phyloP scores from a whole-genome alignment of 2,797 vertebrate species.

The Brachyrhaphis roseni region DNA sequence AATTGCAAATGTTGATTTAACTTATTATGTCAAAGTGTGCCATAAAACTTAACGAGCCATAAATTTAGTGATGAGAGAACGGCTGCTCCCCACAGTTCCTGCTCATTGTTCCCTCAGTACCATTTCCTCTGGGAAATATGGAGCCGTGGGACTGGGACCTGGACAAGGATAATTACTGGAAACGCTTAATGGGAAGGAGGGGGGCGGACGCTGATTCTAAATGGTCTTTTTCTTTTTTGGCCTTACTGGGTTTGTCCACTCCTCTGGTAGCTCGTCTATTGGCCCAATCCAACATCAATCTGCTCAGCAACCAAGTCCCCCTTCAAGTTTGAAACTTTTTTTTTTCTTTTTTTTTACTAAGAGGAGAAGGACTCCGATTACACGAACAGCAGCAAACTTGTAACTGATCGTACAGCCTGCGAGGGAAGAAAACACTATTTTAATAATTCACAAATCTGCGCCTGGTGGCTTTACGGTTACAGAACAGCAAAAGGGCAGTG shows the following conservation, averaged over 20 bases:
- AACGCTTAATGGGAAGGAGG: slow-evolving; percentile 49
- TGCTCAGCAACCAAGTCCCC: slow-evolving; percentile 41
- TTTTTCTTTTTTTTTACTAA: slow-evolving; percentile 51
- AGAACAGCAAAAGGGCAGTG: slow-evolving; percentile 2
- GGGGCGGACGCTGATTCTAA: slow-evolving; percentile 45
- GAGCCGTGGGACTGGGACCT: slow-evolving; percentile 60
- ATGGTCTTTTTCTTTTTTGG: slow-evolving; percentile 38
- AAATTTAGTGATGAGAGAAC: slow-evolving; percentile 41
- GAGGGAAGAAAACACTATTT: slow-evolving; percentile 73
- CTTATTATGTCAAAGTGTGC: background rate
- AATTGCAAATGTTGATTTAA: background rate
- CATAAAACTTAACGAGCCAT: slow-evolving; percentile 15
- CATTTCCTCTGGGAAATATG: slow-evolving; percentile 80
- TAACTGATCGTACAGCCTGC: slow-evolving; percentile 74
- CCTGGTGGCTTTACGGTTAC: slow-evolving; percentile 38
- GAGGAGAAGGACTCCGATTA: slow-evolving; percentile 76
- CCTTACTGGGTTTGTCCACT: slow-evolving; percentile 63
- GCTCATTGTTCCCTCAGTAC: slow-evolving; percentile 77
- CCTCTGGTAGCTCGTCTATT: slow-evolving; percentile 58
- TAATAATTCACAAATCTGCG: slow-evolving; percentile 82
- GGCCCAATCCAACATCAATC: slow-evolving; percentile 75
- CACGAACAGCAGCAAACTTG: slow-evolving; percentile 71
- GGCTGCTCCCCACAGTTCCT: slow-evolving; percentile 59
- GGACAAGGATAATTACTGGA: slow-evolving; percentile 80
- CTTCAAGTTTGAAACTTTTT: slow-evolving; percentile 84